phyloP scores from a whole-genome alignment of 2,113 vertebrate species.

The Alexandromys fortis region DNA sequence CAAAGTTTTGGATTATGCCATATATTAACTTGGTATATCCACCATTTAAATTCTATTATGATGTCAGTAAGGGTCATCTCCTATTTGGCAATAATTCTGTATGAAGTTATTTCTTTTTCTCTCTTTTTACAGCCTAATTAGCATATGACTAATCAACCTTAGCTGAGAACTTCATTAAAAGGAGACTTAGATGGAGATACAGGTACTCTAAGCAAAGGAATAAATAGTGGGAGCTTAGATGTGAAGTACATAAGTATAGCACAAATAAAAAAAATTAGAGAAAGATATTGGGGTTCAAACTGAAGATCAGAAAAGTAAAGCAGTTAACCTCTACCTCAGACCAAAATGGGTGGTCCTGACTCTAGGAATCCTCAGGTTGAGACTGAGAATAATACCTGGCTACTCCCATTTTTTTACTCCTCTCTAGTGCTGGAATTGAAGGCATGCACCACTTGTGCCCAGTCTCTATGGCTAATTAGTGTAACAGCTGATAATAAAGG shows the following conservation, averaged over 20 bases:
- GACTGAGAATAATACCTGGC: too few relatives aligned
- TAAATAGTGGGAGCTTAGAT: not conserved
- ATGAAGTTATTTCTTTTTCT: constrained; percentile 41
- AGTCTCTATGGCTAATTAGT: too few relatives aligned
- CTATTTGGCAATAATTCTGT: constrained; percentile 60
- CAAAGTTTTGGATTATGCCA: constrained; percentile 40
- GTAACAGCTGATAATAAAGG: too few relatives aligned
- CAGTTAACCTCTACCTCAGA: too few relatives aligned
- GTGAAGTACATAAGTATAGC: not conserved
- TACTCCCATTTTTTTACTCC: too few relatives aligned
- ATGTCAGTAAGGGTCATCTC: constrained; percentile 52
- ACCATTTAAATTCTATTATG: constrained; percentile 62
- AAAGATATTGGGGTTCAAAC: too few relatives aligned
- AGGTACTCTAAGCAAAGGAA: not conserved
- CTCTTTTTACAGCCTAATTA: constrained; percentile 31
- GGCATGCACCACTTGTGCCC: too few relatives aligned
- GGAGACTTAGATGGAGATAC: not conserved
- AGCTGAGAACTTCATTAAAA: constrained; percentile 64
- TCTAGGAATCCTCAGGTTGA: too few relatives aligned
- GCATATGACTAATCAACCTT: constrained; percentile 39
- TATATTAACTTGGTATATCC: constrained; percentile 60
- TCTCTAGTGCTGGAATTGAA: too few relatives aligned
- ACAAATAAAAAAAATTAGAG: too few relatives aligned
- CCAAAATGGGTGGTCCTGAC: too few relatives aligned
- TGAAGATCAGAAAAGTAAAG: too few relatives aligned